Evolutionary conservation across 1,140 invertebrate genomes (phyloP), one percentile per base, ranked within the genome.

Genomic region (Cylas formicarius): DNA sequence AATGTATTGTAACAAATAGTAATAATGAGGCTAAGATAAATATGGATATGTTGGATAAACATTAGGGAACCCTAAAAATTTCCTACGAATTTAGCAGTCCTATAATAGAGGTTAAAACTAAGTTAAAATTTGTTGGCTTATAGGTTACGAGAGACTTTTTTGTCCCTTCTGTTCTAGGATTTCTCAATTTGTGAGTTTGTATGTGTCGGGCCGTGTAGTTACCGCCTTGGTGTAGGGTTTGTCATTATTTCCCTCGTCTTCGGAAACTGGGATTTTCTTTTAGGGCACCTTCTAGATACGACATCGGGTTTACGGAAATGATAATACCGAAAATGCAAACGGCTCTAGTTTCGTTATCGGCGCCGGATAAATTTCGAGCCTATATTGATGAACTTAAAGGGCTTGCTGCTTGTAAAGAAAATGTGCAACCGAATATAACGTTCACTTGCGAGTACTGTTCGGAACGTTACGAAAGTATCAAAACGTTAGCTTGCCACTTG

Each of bases 271-370:
- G 27, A 2, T 28, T 14, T 39, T 39, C 16, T 20, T 20, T 21
- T 20, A 41, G 24, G 4, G 7, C 10, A 10, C 27, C 40, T 13
- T 19, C 34, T 9, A 18, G 31, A 9, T 20, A 23, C n/a, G 33
- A 37, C 4, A 24, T 53, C 8, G 37, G 36, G 8, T 49, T 37
- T 22, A 49, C 35, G 10, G 51, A 53, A 38, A 33, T 43, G 5
- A 41, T 50, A 4, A 39, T 53, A n/a, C 52, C 52, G 2, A 53
- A 44, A 44, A 44, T 53, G 24, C 44, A 53, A 32, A 43, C 38
- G 9, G 29, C 29, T 4, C 19, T 53, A 21, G n/a, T 10, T 22
- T 1, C 13, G 6, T 5, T 42, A 13, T 32, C 24, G 9, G 14
- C 10, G 11, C 24, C 36, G 2, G 22, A 46, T 23, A 20, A 31